These are phyloP conservation scores for Drosophila ercepeae DNA, from an alignment of 1,140 invertebrate species.

Conservation along the genomic window DNA sequence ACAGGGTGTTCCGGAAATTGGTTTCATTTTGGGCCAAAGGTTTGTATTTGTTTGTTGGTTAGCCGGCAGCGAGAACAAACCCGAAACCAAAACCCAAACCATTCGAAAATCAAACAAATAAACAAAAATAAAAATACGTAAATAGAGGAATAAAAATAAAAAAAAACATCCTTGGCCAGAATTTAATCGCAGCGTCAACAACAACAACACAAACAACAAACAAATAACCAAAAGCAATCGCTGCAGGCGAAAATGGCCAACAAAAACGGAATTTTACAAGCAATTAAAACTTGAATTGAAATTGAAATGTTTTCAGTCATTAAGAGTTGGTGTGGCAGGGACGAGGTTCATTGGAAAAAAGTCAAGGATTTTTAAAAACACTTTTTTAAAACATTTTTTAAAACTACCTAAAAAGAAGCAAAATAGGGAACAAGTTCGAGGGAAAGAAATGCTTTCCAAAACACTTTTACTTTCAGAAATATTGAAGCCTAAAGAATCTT, in stretches of 20 bases:
- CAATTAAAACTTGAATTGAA: conserved; percentile 77
- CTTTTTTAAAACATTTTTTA: no score
- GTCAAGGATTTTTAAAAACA: neutral
- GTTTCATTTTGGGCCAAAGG: conserved; percentile 41
- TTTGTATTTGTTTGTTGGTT: conserved; percentile 42
- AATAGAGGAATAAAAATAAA: neutral
- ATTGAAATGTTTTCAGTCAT: conserved; percentile 55
- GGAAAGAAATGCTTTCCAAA: no score
- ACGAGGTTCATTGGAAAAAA: neutral
- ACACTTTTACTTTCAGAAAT: no score
- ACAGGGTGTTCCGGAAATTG: conserved; percentile 36
- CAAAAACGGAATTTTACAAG: conserved; percentile 67
- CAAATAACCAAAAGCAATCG: conserved; percentile 31
- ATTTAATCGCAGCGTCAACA: conserved; percentile 11
- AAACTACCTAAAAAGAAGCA: no score
- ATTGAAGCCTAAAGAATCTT: no score
- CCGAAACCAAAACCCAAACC: conserved; percentile 7
- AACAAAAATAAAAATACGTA: neutral
- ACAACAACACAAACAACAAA: conserved; percentile 2
- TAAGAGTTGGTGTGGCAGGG: conserved; percentile 2
- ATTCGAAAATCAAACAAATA: neutral
- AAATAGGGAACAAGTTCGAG: no score
- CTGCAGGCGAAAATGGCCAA: conserved; percentile 4
- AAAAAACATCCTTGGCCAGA: conserved; percentile 15
- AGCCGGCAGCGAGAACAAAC: conserved; percentile 20